These are phyloP conservation scores for Pteromalus puparum DNA, from an alignment of 1,140 invertebrate species.

Conservation along the genomic window DNA sequence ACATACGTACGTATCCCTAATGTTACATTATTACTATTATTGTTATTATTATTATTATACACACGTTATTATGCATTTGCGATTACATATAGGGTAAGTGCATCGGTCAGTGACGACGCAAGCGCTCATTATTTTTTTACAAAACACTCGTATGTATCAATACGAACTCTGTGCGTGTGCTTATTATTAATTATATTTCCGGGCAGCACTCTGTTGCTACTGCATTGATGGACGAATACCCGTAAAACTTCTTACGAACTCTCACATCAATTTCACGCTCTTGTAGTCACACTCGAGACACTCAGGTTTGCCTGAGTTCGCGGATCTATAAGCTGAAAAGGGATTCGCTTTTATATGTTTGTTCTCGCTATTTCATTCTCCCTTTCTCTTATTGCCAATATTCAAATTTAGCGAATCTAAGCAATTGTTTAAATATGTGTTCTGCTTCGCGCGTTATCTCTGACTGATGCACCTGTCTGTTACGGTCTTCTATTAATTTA, in stretches of 20 bases:
- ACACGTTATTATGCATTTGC: too few relatives aligned
- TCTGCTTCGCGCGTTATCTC: background rate
- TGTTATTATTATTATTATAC: too few relatives aligned
- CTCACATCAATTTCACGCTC: background rate
- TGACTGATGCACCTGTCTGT: constrained; percentile 20
- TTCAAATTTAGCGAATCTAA: background rate
- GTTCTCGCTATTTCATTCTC: background rate
- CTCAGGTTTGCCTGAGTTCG: background rate
- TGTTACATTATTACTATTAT: background rate
- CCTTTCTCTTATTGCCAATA: background rate
- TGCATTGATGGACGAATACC: background rate
- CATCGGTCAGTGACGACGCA: background rate
- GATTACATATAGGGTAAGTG: background rate
- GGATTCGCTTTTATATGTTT: background rate
- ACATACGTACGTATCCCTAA: background rate
- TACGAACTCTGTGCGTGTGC: background rate
- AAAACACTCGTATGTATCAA: background rate
- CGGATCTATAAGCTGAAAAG: background rate
- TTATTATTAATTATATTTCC: too few relatives aligned
- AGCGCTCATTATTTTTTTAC: background rate
- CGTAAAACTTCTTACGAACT: background rate
- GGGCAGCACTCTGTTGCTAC: too few relatives aligned
- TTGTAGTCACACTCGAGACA: background rate
- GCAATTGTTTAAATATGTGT: background rate
- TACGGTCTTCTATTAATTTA: constrained; percentile 24